These are phyloP conservation scores for Diarsia mendica DNA, from an alignment of 2,888 invertebrate species.

Conservation along the genomic window DNA sequence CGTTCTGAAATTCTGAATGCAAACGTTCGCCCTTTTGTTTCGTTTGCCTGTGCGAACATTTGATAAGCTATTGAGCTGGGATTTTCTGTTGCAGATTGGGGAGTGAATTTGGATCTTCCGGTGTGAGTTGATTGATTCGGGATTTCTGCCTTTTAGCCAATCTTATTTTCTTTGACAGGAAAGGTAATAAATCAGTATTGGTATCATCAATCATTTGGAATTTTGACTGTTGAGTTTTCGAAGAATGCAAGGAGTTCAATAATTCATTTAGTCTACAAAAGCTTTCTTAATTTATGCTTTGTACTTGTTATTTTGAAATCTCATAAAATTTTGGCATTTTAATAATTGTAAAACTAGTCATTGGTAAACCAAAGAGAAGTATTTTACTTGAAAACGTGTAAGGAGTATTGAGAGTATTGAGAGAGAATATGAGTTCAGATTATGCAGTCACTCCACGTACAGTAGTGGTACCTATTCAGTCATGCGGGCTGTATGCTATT, in stretches of 20 bases:
- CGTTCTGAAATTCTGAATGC: slow-evolving; percentile 44
- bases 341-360: neutral
- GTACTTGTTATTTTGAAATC: neutral
- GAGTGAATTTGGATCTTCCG: neutral
- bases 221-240: neutral
- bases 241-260: neutral
- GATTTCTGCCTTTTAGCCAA: neutral
- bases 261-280: neutral
- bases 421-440: neutral
- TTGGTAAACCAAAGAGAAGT: neutral
- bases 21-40: slow-evolving; percentile 36
- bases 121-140: slow-evolving; percentile 23
- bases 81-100: slow-evolving; percentile 12
- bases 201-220: slow-evolving; percentile 3
- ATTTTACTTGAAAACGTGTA: neutral
- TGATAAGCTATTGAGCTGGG: slow-evolving; percentile 30
- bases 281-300: neutral
- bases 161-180: slow-evolving; percentile 14
- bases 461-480: neutral
- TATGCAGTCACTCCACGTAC: neutral
- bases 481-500: neutral
- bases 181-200: slow-evolving; percentile 7
- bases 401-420: neutral
- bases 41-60: slow-evolving; percentile 30
- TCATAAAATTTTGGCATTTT: neutral